Base-by-base conservation (phyloP, 2,113 vertebrate genomes). In the Bostrychus sinensis region DNA sequence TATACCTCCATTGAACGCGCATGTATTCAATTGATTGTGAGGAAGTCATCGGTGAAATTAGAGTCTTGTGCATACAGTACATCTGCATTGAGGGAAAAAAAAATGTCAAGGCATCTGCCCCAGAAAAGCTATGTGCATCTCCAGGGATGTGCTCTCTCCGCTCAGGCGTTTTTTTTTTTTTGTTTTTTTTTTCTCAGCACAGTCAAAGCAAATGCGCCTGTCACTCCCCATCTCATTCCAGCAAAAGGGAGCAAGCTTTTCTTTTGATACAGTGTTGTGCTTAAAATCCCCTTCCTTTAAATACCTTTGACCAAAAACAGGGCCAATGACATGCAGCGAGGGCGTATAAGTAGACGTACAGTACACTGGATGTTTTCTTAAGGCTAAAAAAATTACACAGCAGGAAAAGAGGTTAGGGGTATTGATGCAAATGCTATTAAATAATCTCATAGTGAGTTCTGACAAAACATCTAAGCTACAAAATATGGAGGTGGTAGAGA, bases 201-300 rank as follows among this genome's bases (percentile, higher is more conserved):
- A 63, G 55, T 55, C 70, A 54, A 51, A 46, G 62, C 65, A 74
- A 82, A 80, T 79, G 66, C 38, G 51, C 48, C 77, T 87, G 88
- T 87, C 85, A 84, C 72, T 86, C 65, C 58, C 38, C 41, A 88
- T 87, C 72, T 70, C 19, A 66, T 72, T 70, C 41, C 63, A 51
- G 41, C 11, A 36, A 77, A 25, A 45, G 54, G 53, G 19, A 10
- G 45, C 72, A 72, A 2, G 25, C 56, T 55, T 61, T 37, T 26
- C 41, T 60, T 62, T 72, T 76, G 60, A 80, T 68, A 75, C 20
- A 62, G 26, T 60, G 22, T 43, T 46, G 42, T 57, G 50, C 62
- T 63, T 59, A 63, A 10, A 70, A 74, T 41, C 37, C 30, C 38
- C 57, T 14, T 39, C 34, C 57, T 63, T 58, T 62, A 76, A 78